Base-by-base conservation (phyloP, 1,140 invertebrate genomes). In the Oscheius sp. region DNA sequence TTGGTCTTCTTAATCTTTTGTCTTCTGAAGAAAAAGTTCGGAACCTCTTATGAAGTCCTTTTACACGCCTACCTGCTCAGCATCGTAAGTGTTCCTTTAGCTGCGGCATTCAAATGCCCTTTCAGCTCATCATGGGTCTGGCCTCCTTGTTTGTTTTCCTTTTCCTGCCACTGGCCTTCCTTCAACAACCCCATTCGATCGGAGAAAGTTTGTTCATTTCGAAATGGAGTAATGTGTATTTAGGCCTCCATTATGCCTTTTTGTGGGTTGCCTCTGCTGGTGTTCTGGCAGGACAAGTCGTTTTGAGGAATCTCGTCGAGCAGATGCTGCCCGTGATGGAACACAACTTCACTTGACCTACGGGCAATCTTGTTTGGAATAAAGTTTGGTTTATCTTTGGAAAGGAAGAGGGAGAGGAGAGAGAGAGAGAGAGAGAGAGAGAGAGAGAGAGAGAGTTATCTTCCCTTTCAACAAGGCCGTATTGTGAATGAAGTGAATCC, bases 1-100 rank as follows among this genome's bases (percentile, higher is more conserved):
- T 26, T 55, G 15, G 7, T 23, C 4, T 55, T 55, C 49, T 26
- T 55, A 4, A 26, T 55, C 49, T 55, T 55, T 23, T 55, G 49
- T 55, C 7, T 55, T 4, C 4, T 55, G 28, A 55, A 55, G 23
- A 55, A 26, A 26, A 55, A 55, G 23, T 55, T 55, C 23, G 49
- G 49, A 7, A 55, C 49, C 7, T 55, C 28, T 26, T 55, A 55
- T 23, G 49, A 55, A 23, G 49, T 55, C 7, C 49, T 55, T 23
- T 23, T 55, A 4, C 49, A 55, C 49, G 49, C 49, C 49, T 55
- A 55, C 49, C 28, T 55, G 49, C 49, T 55, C 49, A 55, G 49
- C 23, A 55, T 55, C 28, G 49, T 55, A 55, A 55, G 49, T 55
- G 38, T 10, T n/a, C 38, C n/a, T n/a, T 42, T n/a, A n/a, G n/a